Evolutionary conservation across 2,888 invertebrate species (phyloP).

Genomic region (Cinara cedri): DNA sequence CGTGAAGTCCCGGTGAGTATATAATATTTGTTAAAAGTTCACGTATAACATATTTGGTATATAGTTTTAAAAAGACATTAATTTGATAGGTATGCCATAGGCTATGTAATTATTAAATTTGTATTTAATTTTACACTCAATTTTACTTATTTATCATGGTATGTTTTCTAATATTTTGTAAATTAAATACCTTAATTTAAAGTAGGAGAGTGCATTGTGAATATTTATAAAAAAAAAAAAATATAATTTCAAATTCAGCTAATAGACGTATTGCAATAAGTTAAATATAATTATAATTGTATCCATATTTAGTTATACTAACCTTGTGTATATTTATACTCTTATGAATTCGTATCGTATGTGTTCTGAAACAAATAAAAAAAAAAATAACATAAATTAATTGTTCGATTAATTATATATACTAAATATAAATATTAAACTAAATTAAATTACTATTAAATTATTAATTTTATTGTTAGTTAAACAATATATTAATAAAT

Average conservation of each 20-base stretch:
- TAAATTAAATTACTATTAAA: too few relatives aligned
- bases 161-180: neutral
- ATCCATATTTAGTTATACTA: conserved; percentile 31
- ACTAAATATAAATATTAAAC: neutral
- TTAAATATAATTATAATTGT: neutral
- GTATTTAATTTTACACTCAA: neutral
- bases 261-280: too few relatives aligned
- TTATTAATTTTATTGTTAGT: too few relatives aligned
- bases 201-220: too few relatives aligned
- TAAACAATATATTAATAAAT: too few relatives aligned
- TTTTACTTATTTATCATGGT: neutral
- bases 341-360: conserved; percentile 4
- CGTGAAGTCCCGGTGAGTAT: conserved; percentile 13
- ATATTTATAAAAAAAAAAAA: too few relatives aligned
- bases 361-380: conserved; percentile 12
- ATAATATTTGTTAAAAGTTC: neutral
- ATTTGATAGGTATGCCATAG: neutral
- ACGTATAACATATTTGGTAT: neutral
- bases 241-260: too few relatives aligned
- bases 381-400: neutral
- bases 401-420: neutral
- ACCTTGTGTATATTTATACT: conserved; percentile 6
- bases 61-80: neutral
- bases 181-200: too few relatives aligned
- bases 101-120: neutral